A percentile compares a stretch with the other conserved stretches of the same genome.
Evolutionary conservation across 2,888 invertebrate genomes (phyloP).

Genomic region (Stegophylla sp.): DNA sequence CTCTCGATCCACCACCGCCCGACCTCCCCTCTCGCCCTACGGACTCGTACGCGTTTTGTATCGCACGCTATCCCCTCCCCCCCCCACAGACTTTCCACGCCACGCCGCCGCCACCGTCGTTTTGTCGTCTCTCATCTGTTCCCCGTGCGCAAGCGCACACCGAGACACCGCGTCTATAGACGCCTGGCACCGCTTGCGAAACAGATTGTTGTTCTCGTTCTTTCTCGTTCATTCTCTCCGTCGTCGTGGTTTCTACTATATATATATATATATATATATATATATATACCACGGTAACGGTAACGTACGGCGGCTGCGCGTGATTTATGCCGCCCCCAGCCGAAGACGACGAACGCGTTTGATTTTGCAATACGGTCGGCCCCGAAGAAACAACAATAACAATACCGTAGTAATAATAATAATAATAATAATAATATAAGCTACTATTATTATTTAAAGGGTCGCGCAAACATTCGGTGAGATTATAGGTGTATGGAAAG

Average conservation of each 20-base stretch:
- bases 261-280: too few relatives aligned
- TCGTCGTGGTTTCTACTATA: neutral
- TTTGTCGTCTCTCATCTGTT: constrained; percentile 16
- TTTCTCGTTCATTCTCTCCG: neutral
- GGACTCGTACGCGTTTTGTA: constrained; percentile 24
- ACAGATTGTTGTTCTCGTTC: constrained; percentile 4
- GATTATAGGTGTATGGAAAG: too few relatives aligned
- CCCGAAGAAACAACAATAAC: neutral
- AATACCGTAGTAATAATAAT: too few relatives aligned
- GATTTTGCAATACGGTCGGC: neutral
- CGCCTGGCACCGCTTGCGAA: neutral
- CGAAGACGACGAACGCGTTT: neutral
- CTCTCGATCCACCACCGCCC: too few relatives aligned
- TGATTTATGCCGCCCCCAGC: neutral
- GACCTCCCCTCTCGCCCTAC: neutral
- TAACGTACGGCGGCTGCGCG: neutral
- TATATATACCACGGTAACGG: neutral
- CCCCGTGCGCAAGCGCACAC: neutral
- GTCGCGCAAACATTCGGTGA: neutral
- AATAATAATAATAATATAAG: too few relatives aligned
- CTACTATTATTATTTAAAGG: neutral
- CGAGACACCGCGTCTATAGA: neutral
- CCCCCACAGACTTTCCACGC: constrained; percentile 14
- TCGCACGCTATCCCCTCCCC: neutral
- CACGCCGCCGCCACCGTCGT: constrained; percentile 9